These are phyloP conservation scores for Corythornis vintsioides DNA, from an alignment of 2,113 vertebrate genomes.

Conservation along the genomic window DNA sequence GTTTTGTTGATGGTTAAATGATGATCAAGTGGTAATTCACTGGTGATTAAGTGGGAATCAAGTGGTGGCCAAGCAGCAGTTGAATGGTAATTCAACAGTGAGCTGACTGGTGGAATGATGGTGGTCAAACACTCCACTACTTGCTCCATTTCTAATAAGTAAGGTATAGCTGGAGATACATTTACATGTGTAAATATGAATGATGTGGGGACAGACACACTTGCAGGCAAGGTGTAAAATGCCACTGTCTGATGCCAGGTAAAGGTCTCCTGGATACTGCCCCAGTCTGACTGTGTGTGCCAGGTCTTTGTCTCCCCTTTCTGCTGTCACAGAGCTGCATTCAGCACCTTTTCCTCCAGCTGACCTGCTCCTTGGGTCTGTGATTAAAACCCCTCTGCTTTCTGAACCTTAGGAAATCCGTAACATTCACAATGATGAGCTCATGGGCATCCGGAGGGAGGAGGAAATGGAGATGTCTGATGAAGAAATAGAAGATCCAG, in stretches of 20 bases:
- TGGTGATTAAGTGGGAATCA: not conserved
- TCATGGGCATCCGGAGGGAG: constrained; percentile 95
- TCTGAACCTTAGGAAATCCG: constrained; percentile 89
- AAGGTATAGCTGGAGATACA: not conserved
- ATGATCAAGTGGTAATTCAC: not conserved
- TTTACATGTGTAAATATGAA: not conserved
- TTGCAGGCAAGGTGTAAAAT: not conserved
- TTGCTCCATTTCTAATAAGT: not conserved
- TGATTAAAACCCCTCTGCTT: not conserved
- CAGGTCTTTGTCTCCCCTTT: not conserved
- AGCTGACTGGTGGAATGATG: not conserved
- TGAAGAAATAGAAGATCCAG: constrained; percentile 87
- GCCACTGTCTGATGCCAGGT: not conserved
- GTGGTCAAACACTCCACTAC: not conserved
- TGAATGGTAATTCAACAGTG: not conserved
- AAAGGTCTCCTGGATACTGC: not conserved
- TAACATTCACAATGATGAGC: constrained; percentile 95
- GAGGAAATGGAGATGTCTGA: constrained; percentile 99
- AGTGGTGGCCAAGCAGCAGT: not conserved
- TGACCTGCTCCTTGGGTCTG: not conserved
- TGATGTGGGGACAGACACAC: not conserved
- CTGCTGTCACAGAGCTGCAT: not conserved
- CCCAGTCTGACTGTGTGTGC: not conserved
- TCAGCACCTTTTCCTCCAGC: not conserved
- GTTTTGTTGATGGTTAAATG: not conserved